A percentile compares a stretch with the other conserved stretches of the same genome.
phyloP scores from a whole-genome alignment of 2,797 vertebrate genomes.

The Zonotrichia albicollis region DNA sequence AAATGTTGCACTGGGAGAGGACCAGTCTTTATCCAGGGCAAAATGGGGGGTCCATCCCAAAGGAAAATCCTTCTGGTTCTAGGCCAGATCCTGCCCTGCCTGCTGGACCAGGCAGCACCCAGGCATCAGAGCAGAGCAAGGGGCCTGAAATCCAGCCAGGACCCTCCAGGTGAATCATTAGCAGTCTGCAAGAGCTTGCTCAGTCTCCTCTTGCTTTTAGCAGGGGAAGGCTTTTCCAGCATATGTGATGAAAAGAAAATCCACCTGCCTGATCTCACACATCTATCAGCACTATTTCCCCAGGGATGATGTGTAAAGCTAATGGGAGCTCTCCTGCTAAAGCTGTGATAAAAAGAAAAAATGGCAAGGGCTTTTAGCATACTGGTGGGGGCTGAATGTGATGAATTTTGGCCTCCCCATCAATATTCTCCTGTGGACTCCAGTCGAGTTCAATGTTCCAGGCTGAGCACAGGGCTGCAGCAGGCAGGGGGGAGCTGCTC shows the following conservation, averaged over 20 bases:
- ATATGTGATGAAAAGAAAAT: slow-evolving; percentile 61
- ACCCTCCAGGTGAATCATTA: neutral
- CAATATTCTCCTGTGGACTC: neutral
- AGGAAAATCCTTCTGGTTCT: neutral
- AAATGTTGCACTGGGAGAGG: neutral
- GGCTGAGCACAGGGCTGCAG: neutral
- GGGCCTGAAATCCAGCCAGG: neutral
- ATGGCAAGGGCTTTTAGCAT: neutral
- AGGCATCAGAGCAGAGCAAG: neutral
- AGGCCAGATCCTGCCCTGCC: neutral
- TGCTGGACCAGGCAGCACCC: neutral
- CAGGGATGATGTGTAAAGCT: neutral
- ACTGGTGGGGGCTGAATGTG: neutral
- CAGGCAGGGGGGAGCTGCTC: neutral
- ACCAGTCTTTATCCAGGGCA: neutral
- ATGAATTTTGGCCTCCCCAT: neutral
- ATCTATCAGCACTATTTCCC: neutral
- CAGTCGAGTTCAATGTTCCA: neutral
- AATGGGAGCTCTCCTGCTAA: neutral
- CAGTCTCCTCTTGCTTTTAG: neutral
- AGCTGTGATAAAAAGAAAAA: neutral
- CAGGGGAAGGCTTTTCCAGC: slow-evolving; percentile 31
- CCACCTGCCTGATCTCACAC: slow-evolving; percentile 41
- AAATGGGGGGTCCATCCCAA: neutral
- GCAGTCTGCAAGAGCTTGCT: neutral